Conservation (phyloP, 2,113 vertebrate genomes). For the human (Homo sapiens) region GRCh38 chr1:219812501-219813000, state of each 20-base stretch:
- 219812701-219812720: neutral
- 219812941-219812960: neutral
- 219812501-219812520: no score
- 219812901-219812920: neutral
- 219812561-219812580: neutral
- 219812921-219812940: neutral
- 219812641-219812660: neutral
- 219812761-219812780: neutral
- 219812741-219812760: neutral
- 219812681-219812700: neutral
- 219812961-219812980: neutral
- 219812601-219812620: slow-evolving; percentile 29
- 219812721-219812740: neutral
- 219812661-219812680: neutral
- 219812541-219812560: neutral
- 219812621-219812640: neutral
- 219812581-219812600: neutral
- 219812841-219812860: neutral
- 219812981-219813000: neutral
- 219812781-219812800: neutral
- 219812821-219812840: neutral
- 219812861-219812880: fast-evolving
- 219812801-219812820: slow-evolving; percentile 77
- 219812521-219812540: neutral
- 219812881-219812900: neutral